Evolutionary conservation across 2,888 invertebrate genomes (phyloP), one percentile per base, ranked within the genome.

Genomic region (Noctua comes): DNA sequence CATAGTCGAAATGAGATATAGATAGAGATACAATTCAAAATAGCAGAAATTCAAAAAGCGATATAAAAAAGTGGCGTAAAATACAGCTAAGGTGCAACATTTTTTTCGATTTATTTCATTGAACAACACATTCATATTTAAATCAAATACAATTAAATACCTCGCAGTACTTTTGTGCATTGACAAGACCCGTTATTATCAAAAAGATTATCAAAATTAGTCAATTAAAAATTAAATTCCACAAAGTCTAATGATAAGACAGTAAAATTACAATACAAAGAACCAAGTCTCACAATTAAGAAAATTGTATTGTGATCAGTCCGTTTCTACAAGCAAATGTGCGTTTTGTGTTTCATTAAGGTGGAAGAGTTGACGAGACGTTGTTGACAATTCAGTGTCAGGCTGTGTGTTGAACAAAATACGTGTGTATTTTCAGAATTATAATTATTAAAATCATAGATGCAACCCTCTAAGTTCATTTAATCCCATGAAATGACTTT

Each of bases 141-240:
- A 31, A 21, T 21, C 7, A 31, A 31, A 21, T 31, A 18, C n/a
- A 57, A 57, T 18, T 3, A 18, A 62, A 21, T 62, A 62, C 8
- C 62, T 62, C 18, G 10, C 31, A 31, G 18, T 62, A 62, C 31
- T 31, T 62, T 62, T 62, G 4, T 59, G 31, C 18, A 59, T 27
- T 62, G 62, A 62, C 62, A 62, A 62, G 31, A 62, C 31, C 31
- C 62, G n/a, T 21, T 62, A 62, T 31, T 62, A 62, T 62, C 62
- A 21, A 21, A 31, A 21, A 62, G 62, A 62, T 62, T 62, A 62
- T 62, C 31, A 62, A 62, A 62, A 31, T 31, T 10, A 31, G 31
- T 62, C 31, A 62, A 21, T 31, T 31, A 31, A 31, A n/a, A 62
- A 62, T 62, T 4, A 62, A 62, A 62, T 62, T 31, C 62, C 18